Evolutionary conservation across 2,797 vertebrate species (phyloP).

Genomic region (Saguinus oedipus): DNA sequence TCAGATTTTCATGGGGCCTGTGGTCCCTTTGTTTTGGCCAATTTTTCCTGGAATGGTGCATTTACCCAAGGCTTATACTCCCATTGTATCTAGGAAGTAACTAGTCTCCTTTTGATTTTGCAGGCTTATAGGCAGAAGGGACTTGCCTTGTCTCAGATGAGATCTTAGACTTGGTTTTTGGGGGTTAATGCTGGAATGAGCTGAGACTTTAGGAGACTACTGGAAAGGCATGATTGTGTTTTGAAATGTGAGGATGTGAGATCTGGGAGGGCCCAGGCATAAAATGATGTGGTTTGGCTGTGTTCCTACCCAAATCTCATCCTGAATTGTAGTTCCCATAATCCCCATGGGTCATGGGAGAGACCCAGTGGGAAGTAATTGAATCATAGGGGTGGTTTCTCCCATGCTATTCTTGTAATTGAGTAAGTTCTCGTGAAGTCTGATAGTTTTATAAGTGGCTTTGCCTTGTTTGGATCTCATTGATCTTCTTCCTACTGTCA

Average conservation of each 20-base stretch:
- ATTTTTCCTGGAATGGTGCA: no score
- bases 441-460: background rate
- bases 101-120: no score
- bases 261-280: background rate
- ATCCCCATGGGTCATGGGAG: background rate
- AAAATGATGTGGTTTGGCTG: background rate
- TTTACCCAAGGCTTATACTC: no score
- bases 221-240: background rate
- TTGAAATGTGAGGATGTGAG: background rate
- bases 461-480: background rate
- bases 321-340: background rate
- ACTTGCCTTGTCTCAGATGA: background rate
- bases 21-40: no score
- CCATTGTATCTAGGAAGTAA: no score
- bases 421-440: background rate
- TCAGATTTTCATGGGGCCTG: no score
- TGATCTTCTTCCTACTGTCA: background rate
- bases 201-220: background rate
- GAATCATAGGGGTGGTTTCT: background rate
- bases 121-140: background rate
- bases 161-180: background rate
- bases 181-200: background rate
- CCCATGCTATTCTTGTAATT: background rate
- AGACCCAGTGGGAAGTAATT: background rate
- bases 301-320: background rate